These are phyloP conservation scores for Pantherophis alleghaniensis DNA, from an alignment of 2,797 vertebrate species.

Conservation along the genomic window DNA sequence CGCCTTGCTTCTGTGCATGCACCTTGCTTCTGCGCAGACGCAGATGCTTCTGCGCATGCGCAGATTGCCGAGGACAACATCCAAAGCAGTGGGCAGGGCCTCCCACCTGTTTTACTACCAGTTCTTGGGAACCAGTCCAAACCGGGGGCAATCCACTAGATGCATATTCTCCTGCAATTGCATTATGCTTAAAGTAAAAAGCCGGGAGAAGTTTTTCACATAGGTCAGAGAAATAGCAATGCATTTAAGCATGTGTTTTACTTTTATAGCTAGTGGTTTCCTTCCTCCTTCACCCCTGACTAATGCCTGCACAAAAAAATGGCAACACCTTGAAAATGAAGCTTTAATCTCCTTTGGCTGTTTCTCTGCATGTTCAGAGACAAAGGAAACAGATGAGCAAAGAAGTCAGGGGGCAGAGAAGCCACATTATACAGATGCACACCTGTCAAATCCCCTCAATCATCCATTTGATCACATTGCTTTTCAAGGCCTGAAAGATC, in stretches of 20 bases:
- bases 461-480: slow-evolving; percentile 47
- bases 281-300: not conserved
- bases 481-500: slow-evolving; percentile 45
- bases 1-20: too few relatives aligned
- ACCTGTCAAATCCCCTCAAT: slow-evolving; percentile 48
- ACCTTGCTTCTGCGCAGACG: too few relatives aligned
- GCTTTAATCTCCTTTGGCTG: slow-evolving; percentile 55
- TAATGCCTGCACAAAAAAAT: slow-evolving; percentile 30
- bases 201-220: not conserved
- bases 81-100: too few relatives aligned
- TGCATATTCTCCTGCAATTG: too few relatives aligned
- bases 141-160: too few relatives aligned
- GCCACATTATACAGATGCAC: slow-evolving; percentile 38
- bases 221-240: not conserved
- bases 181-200: not conserved
- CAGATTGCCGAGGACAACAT: too few relatives aligned
- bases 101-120: too few relatives aligned
- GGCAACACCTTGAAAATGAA: slow-evolving; percentile 35
- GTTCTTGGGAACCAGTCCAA: too few relatives aligned
- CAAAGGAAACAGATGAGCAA: slow-evolving; percentile 50
- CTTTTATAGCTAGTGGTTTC: slow-evolving; percentile 30
- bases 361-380: slow-evolving; percentile 36
- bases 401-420: slow-evolving; percentile 52
- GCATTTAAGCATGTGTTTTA: not conserved
- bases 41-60: too few relatives aligned